Evolutionary conservation across 2,113 vertebrate species (phyloP).

Genomic region (Prunella himalayana): DNA sequence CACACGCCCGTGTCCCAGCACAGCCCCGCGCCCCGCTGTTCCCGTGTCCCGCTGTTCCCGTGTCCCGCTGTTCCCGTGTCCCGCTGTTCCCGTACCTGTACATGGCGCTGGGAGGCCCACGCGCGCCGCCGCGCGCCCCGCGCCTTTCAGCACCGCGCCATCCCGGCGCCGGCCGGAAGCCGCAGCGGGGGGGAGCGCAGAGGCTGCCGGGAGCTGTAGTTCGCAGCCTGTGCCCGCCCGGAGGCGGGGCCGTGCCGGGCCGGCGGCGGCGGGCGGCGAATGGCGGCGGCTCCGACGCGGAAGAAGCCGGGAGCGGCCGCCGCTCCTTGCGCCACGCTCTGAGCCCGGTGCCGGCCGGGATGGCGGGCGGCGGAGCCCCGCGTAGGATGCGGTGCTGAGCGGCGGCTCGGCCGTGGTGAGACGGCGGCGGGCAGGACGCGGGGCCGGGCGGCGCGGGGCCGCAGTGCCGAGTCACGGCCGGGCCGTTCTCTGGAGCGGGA

Average conservation of each 20-base stretch:
- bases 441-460: background rate
- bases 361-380: background rate
- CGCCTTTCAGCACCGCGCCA: background rate
- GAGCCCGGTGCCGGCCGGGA: background rate
- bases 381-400: background rate
- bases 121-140: too few relatives aligned
- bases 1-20: too few relatives aligned
- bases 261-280: background rate
- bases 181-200: background rate
- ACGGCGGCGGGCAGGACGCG: background rate
- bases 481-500: background rate
- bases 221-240: background rate
- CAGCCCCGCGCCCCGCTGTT: too few relatives aligned
- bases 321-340: background rate
- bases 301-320: background rate
- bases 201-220: constrained; percentile 61
- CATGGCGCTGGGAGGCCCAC: background rate
- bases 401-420: background rate
- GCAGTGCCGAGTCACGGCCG: background rate
- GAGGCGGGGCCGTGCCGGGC: background rate
- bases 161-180: background rate
- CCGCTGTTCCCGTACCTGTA: background rate
- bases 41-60: too few relatives aligned
- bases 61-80: too few relatives aligned
- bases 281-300: background rate